Percentiles rank a stretch among this genome's conserved stretches.
Conservation (phyloP, 2,888 invertebrate genomes). For the Lasioglossum morio region DNA sequence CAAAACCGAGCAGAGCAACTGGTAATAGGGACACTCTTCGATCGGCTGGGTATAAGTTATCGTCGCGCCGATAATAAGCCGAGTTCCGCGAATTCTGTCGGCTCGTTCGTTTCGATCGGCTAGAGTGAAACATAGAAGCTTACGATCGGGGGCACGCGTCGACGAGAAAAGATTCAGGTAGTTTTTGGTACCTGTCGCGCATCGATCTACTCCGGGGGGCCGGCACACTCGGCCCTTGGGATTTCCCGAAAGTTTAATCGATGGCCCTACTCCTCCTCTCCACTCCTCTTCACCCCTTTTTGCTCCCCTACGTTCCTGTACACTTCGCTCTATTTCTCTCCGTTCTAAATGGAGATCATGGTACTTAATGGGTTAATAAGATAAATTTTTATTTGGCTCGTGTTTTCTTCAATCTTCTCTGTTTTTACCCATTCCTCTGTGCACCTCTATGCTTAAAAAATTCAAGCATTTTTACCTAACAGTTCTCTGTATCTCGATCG, state of each 20-base stretch:
- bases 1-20: neutral
- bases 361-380: too few relatives aligned
- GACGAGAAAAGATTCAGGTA: slow-evolving; percentile 34
- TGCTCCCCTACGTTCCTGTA: neutral
- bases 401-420: too few relatives aligned
- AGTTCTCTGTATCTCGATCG: too few relatives aligned
- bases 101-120: slow-evolving; percentile 15
- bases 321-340: neutral
- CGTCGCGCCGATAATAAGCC: slow-evolving; percentile 23
- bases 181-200: slow-evolving; percentile 47
- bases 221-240: neutral
- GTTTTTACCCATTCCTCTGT: too few relatives aligned
- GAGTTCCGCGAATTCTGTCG: slow-evolving; percentile 29
- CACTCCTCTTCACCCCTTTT: neutral
- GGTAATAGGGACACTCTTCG: slow-evolving; percentile 15
- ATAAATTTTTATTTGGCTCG: too few relatives aligned
- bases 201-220: slow-evolving; percentile 9
- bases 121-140: neutral
- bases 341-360: too few relatives aligned
- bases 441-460: too few relatives aligned
- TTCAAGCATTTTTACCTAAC: too few relatives aligned
- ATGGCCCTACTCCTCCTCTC: slow-evolving; percentile 26
- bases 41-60: slow-evolving; percentile 37
- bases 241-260: slow-evolving; percentile 50
- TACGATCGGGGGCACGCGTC: neutral